Conservation (phyloP, 2,888 invertebrate genomes). For the Mimumesa dahlbomi region DNA sequence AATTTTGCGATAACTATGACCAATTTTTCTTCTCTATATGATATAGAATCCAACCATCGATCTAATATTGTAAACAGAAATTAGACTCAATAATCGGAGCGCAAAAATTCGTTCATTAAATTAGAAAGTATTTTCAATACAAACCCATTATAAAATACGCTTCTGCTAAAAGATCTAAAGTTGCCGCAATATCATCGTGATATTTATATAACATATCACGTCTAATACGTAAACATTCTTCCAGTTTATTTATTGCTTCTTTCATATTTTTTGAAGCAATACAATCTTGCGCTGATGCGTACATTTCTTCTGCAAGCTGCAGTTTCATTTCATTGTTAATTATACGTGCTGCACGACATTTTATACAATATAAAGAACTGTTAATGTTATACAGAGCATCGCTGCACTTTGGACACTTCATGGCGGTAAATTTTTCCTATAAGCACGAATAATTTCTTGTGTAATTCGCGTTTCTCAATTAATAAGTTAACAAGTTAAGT, state of each 20-base stretch:
- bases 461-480: background rate
- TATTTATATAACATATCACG: slow-evolving; percentile 81
- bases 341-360: slow-evolving; percentile 68
- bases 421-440: slow-evolving; percentile 79
- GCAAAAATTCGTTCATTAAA: too few relatives aligned
- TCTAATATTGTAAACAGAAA: too few relatives aligned
- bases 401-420: slow-evolving; percentile 79
- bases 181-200: slow-evolving; percentile 81
- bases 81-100: too few relatives aligned
- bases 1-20: too few relatives aligned
- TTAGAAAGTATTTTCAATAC: slow-evolving; percentile 18
- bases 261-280: slow-evolving; percentile 65
- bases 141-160: slow-evolving; percentile 82
- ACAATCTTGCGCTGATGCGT: slow-evolving; percentile 57
- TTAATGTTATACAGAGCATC: slow-evolving; percentile 68
- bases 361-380: slow-evolving; percentile 70
- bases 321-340: slow-evolving; percentile 70
- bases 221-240: slow-evolving; percentile 80
- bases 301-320: slow-evolving; percentile 73
- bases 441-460: slow-evolving; percentile 3
- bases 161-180: slow-evolving; percentile 81
- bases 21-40: too few relatives aligned
- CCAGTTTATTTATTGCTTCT: slow-evolving; percentile 79
- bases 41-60: too few relatives aligned
- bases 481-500: slow-evolving; percentile 1